These are phyloP conservation scores for Crocallis elinguaria DNA, from an alignment of 2,888 invertebrate species.

Conservation along the genomic window DNA sequence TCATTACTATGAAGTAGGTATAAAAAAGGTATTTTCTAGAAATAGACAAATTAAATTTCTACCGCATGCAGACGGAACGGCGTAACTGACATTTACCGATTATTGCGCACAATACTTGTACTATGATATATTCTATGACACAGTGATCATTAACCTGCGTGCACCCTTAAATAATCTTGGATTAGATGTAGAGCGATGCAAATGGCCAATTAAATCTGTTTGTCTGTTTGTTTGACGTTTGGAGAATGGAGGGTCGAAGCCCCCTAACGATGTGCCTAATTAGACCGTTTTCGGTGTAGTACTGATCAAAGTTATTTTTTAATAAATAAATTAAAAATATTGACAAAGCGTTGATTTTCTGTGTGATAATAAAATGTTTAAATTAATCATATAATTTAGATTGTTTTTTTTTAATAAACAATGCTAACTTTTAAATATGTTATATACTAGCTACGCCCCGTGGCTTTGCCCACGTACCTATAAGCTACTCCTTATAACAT, in stretches of 20 bases:
- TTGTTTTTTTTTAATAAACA: too few species aligned
- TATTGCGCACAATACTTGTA: slow-evolving; percentile 1
- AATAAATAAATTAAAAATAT: too few species aligned
- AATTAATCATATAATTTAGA: too few species aligned
- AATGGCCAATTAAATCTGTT: slow-evolving; percentile 48
- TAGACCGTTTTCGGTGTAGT: slow-evolving; percentile 20
- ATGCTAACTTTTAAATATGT: too few species aligned
- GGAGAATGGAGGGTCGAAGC: slow-evolving; percentile 7
- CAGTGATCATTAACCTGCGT: slow-evolving; percentile 23
- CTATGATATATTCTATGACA: too few species aligned
- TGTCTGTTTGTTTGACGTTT: slow-evolving; percentile 40
- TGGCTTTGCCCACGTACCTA: too few species aligned
- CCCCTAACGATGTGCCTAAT: slow-evolving; percentile 43
- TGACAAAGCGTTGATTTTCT: too few species aligned
- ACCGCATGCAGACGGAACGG: background rate
- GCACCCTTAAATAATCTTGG: slow-evolving; percentile 36
- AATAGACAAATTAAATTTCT: background rate
- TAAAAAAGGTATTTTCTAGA: too few species aligned
- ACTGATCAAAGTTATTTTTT: background rate
- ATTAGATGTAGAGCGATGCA: slow-evolving; percentile 49
- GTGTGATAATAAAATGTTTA: too few species aligned
- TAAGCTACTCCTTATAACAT: too few species aligned
- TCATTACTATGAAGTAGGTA: too few species aligned
- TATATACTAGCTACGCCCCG: too few species aligned
- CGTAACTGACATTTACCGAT: slow-evolving; percentile 3